Evolutionary conservation across 2,888 invertebrate genomes (phyloP), one percentile per base, ranked within the genome.

Genomic region (Tyria jacobaeae): DNA sequence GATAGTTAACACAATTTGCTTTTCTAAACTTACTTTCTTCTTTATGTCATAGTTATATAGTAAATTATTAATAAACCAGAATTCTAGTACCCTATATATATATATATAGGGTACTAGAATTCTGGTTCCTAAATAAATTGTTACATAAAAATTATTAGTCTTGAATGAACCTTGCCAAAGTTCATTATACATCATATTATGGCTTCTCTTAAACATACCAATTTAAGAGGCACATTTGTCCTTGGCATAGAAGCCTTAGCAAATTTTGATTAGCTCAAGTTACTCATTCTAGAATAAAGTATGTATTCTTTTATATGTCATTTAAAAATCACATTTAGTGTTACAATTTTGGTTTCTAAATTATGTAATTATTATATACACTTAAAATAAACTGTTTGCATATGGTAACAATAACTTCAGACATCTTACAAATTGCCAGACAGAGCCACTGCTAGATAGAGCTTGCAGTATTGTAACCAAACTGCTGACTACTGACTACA

Each of bases 181-280:
- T 63, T 73, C 59, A 62, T 60, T 59, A 71, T 54, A 54, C 56
- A 48, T 35, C 21, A n/a, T n/a, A 51, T 50, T 71, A 76, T 66
- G 79, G 75, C 69, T 78, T 76, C 71, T 66, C 56, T 66, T 68
- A 41, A 71, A 71, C 61, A 64, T 51, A 70, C 70, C 70, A 77
- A 80, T 77, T 76, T 75, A 35, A 78, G 60, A 76, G 59, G 57
- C 63, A 70, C 44, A 58, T 66, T 76, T 82, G 76, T 70, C 86
- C 86, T 84, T 85, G 85, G 82, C 81, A 82, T 79, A 69, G 87
- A 87, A 88, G 84, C 87, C 87, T 77, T 85, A 84, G 76, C 63
- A 75, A 66, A 58, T 68, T 78, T 80, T 81, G 71, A 80, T 79
- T 73, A 76, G 75, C 59, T 81, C 73, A 73, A 78, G 73, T 81